These are phyloP conservation scores for Puma concolor DNA, from an alignment of 2,113 vertebrate genomes.

Conservation along the genomic window DNA sequence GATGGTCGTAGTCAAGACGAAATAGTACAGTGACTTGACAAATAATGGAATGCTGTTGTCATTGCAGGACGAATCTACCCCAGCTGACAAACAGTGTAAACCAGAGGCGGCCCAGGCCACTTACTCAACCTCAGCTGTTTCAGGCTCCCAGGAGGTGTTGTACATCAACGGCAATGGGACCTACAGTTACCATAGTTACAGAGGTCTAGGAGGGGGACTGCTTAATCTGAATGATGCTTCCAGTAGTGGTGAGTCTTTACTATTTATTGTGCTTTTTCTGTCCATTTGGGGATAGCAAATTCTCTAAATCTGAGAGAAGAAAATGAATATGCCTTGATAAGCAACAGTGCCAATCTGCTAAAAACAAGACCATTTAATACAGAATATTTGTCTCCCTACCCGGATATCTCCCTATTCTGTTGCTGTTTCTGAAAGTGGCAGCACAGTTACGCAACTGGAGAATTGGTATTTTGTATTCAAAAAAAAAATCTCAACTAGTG, in stretches of 20 bases:
- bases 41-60: slow-evolving; percentile 59
- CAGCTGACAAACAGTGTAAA: slow-evolving; percentile 88
- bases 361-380: not conserved
- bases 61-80: slow-evolving; percentile 87
- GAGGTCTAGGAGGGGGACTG: slow-evolving; percentile 90
- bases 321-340: not conserved
- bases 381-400: not conserved
- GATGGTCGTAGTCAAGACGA: not conserved
- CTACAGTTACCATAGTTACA: slow-evolving; percentile 93
- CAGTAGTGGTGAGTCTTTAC: slow-evolving; percentile 88
- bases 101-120: slow-evolving; percentile 88
- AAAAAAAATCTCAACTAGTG: not conserved
- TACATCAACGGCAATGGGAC: slow-evolving; percentile 92
- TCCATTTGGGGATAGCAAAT: not conserved
- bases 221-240: slow-evolving; percentile 90
- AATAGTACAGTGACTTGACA: not conserved
- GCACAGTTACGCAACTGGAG: not conserved
- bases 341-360: not conserved
- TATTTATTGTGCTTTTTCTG: not conserved
- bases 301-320: slow-evolving; percentile 15
- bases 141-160: slow-evolving; percentile 90
- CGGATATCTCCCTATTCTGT: not conserved
- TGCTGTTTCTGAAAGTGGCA: not conserved
- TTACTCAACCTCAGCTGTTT: slow-evolving; percentile 88
- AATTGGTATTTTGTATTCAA: not conserved